phyloP scores from a whole-genome alignment of 2,797 vertebrate species.

The Notolabrus celidotus region DNA sequence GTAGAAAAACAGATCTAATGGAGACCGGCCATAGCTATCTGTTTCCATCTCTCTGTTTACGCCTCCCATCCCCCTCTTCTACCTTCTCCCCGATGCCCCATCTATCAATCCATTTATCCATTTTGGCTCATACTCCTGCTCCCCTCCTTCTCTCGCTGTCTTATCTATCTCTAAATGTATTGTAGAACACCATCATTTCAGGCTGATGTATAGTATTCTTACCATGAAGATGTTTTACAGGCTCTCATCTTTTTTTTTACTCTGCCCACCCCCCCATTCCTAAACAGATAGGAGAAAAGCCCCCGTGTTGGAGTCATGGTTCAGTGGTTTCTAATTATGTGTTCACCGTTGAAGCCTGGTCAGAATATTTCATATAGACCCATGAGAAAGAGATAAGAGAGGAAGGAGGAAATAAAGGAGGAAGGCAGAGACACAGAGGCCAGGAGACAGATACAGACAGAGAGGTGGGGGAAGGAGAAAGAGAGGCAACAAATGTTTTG shows the following conservation, averaged over 20 bases:
- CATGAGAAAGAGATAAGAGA: conserved; percentile 58
- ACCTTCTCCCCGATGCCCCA: conserved; percentile 38
- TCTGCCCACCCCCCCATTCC: conserved; percentile 11
- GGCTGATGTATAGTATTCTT: conserved; percentile 36
- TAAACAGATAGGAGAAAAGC: conserved; percentile 70
- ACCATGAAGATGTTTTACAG: conserved; percentile 74
- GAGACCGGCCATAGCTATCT: conserved; percentile 49
- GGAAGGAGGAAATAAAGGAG: conserved; percentile 34
- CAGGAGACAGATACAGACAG: conserved; percentile 27
- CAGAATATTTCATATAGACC: conserved; percentile 75
- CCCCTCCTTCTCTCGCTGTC: conserved; percentile 3
- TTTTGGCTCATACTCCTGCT: conserved; percentile 29
- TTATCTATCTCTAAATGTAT: conserved; percentile 63
- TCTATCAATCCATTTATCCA: conserved; percentile 71
- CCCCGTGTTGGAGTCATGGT: conserved; percentile 68
- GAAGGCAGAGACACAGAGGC: conserved; percentile 15
- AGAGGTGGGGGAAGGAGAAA: conserved; percentile 9
- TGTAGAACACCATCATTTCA: conserved; percentile 54
- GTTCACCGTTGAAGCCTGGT: conserved; percentile 65
- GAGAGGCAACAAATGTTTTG: conserved; percentile 2
- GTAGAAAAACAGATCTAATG: conserved; percentile 53
- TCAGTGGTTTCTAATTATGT: conserved; percentile 79
- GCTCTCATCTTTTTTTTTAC: neutral
- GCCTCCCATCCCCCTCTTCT: conserved; percentile 27
- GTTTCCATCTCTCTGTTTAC: conserved; percentile 57